Percentiles rank a stretch among this genome's conserved stretches.
phyloP scores from a whole-genome alignment of 2,797 vertebrate species.

The Kryptopterus vitreolus region DNA sequence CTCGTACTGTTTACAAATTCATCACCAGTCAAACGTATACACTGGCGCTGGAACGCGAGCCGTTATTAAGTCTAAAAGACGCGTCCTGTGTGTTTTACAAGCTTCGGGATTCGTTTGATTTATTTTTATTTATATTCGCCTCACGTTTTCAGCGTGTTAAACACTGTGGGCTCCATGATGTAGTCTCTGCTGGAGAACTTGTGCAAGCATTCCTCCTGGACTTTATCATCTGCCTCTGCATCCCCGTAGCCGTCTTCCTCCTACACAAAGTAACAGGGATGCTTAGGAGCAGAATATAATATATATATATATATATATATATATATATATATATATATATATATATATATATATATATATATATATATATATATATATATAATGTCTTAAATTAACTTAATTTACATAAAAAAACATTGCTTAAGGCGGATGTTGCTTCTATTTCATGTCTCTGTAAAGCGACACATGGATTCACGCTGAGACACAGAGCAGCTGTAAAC shows the following conservation, averaged over 20 bases:
- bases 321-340: no score
- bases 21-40: no score
- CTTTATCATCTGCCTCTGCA: slow-evolving; percentile 87
- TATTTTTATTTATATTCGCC: neutral
- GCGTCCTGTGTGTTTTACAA: neutral
- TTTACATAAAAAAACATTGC: neutral
- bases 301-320: no score
- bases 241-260: slow-evolving; percentile 65
- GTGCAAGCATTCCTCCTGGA: slow-evolving; percentile 90
- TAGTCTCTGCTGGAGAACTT: slow-evolving; percentile 96
- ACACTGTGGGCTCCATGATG: slow-evolving; percentile 98
- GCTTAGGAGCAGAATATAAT: no score
- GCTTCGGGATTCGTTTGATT: neutral
- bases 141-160: slow-evolving; percentile 93
- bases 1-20: no score
- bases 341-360: no score
- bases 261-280: neutral
- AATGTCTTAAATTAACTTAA: neutral
- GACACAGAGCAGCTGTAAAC: neutral
- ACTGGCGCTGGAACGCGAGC: no score
- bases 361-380: no score
- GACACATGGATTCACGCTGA: neutral
- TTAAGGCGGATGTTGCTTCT: neutral
- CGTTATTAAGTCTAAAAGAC: neutral
- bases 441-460: neutral